Conservation (phyloP, 2,113 vertebrate species). For the Ahaetulla prasina region DNA sequence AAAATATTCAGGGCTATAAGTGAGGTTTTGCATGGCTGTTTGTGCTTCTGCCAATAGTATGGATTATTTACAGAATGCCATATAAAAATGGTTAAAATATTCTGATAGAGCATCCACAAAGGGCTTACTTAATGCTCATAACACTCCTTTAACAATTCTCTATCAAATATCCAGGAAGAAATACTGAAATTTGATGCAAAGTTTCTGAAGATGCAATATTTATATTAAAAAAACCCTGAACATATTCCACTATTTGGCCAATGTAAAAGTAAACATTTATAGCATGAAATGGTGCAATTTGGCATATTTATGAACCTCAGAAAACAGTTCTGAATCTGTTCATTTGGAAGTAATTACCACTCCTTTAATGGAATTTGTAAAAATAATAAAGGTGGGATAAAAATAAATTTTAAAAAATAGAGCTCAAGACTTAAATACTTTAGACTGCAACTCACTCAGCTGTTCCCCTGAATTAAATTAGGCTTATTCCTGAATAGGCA, state of each 20-base stretch:
- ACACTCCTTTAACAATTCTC: background rate
- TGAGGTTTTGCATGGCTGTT: conserved; percentile 28
- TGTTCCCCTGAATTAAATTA: background rate
- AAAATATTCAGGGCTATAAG: conserved; percentile 28
- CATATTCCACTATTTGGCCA: background rate
- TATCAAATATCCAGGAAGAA: background rate
- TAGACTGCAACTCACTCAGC: background rate
- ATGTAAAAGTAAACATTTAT: background rate
- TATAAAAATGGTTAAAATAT: conserved; percentile 30
- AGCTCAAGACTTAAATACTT: background rate
- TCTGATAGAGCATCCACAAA: conserved; percentile 16
- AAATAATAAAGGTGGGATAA: background rate
- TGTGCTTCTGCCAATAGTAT: conserved; percentile 20
- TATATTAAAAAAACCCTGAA: background rate
- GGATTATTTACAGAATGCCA: conserved; percentile 13
- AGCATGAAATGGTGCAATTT: background rate
- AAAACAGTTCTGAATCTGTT: background rate
- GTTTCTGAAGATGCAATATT: background rate
- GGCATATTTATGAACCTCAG: background rate
- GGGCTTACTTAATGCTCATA: background rate
- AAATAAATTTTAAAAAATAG: background rate
- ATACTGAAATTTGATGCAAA: background rate
- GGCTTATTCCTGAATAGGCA: background rate
- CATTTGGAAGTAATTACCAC: background rate
- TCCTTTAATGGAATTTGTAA: background rate